Evolutionary conservation across 2,888 invertebrate species (phyloP), one percentile per base, ranked within the genome.

Genomic region (Zaprionus obscuricornis): DNA sequence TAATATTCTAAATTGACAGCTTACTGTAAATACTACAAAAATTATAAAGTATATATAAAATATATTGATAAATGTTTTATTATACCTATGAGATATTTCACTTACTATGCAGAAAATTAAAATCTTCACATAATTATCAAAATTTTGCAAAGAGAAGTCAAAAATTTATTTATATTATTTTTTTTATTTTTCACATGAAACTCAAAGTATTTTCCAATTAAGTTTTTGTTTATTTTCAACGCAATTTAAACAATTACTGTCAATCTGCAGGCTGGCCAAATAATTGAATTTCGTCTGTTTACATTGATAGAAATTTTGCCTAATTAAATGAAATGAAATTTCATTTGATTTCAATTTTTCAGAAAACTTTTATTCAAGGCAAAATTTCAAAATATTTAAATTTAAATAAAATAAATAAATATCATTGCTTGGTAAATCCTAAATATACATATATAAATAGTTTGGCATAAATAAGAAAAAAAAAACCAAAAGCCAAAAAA

Each of bases 201-300:
- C 7, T 7, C 22, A 4, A 22, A 22, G 7, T 22, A 5, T 22
- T 5, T 22, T 5, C 7, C 22, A 13, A 29, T 43, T 51, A 13
- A 17, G 18, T 22, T 52, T n/a, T 39, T 60, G 66, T 71, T 68
- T 71, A 60, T 51, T 56, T 71, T 56, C 29, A 7, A n/a, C 17
- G 51, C 69, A 62, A 81, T 84, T 81, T 50, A 51, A 74, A 77
- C 77, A 81, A 78, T 84, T 78, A 71, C 68, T 74, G 81, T 84
- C 81, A 84, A 71, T 58, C 62, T 49, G 26, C 74, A 27, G 47
- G 24, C 29, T 26, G 26, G 17, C 50, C 46, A 58, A 76, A 81
- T 81, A 68, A 74, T 67, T 81, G 46, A 54, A 16, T 52, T 51
- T 49, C 57, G 29, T 34, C 36, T 22, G 13, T 16, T 14, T 34